Evolutionary conservation across 1,140 invertebrate species (phyloP).

Genomic region (Teleogryllus occipitalis): DNA sequence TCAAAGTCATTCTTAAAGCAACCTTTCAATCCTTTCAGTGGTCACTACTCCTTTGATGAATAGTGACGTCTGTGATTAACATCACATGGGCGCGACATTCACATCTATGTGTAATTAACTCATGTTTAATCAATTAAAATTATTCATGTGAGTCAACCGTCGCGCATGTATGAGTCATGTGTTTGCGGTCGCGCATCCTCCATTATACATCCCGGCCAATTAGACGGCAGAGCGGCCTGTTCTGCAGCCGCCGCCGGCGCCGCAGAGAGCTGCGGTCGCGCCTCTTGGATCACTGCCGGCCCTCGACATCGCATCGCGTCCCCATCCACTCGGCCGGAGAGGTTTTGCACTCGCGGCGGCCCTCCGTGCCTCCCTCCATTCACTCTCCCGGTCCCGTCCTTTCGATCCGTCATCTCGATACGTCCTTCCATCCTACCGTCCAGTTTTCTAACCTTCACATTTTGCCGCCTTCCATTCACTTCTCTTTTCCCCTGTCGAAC

Average conservation of each 20-base stretch:
- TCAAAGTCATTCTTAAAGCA: too few relatives aligned
- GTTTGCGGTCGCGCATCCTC: not conserved
- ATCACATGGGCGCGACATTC: not conserved
- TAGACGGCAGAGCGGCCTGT: not conserved
- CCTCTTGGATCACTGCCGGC: not conserved
- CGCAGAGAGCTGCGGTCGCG: not conserved
- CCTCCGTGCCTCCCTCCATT: too few relatives aligned
- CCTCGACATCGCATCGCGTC: not conserved
- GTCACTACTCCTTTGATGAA: not conserved
- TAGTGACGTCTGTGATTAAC: not conserved
- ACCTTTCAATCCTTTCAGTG: too few relatives aligned
- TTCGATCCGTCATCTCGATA: too few relatives aligned
- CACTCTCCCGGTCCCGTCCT: too few relatives aligned
- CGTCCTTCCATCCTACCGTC: too few relatives aligned
- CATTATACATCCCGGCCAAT: not conserved
- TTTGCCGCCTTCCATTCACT: too few relatives aligned
- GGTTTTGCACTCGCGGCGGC: too few relatives aligned
- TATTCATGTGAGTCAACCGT: not conserved
- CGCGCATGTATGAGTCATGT: not conserved
- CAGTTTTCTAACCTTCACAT: too few relatives aligned
- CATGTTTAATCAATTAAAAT: constrained; percentile 1
- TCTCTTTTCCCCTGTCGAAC: too few relatives aligned
- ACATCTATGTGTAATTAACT: not conserved
- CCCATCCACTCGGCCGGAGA: too few relatives aligned
- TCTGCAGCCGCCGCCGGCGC: too few relatives aligned